Percentiles rank a stretch among this genome's conserved stretches.
Evolutionary conservation across 1,140 invertebrate species (phyloP).

Genomic region (Heliconius hermathena): DNA sequence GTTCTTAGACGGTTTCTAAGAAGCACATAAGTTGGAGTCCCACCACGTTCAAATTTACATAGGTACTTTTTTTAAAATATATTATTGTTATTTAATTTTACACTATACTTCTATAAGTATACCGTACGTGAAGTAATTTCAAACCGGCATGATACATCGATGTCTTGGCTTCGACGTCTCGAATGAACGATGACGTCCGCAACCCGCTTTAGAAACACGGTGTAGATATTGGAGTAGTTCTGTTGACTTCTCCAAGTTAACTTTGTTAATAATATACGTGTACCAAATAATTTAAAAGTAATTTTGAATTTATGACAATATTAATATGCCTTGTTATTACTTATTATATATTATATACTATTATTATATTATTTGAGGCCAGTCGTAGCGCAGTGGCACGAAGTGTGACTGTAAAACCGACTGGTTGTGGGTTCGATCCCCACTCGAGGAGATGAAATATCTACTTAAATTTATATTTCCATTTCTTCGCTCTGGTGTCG

Average conservation of each 20-base stretch:
- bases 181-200: conserved; percentile 22
- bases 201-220: conserved; percentile 12
- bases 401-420: no score
- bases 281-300: background rate
- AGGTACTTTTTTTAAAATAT: background rate
- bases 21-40: no score
- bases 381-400: no score
- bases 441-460: no score
- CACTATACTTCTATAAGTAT: background rate
- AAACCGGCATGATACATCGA: conserved; percentile 25
- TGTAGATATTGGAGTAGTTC: conserved; percentile 1
- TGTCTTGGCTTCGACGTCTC: conserved; percentile 22
- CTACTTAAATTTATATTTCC: no score
- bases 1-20: no score
- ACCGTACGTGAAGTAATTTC: background rate
- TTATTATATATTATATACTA: no score
- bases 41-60: no score
- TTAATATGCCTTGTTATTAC: no score
- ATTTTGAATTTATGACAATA: background rate
- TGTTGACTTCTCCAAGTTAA: background rate
- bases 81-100: background rate
- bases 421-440: no score
- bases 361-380: no score
- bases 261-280: background rate
- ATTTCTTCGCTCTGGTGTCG: no score